phyloP scores from a whole-genome alignment of 2,797 vertebrate species.

The Pipistrellus pygmaeus region DNA sequence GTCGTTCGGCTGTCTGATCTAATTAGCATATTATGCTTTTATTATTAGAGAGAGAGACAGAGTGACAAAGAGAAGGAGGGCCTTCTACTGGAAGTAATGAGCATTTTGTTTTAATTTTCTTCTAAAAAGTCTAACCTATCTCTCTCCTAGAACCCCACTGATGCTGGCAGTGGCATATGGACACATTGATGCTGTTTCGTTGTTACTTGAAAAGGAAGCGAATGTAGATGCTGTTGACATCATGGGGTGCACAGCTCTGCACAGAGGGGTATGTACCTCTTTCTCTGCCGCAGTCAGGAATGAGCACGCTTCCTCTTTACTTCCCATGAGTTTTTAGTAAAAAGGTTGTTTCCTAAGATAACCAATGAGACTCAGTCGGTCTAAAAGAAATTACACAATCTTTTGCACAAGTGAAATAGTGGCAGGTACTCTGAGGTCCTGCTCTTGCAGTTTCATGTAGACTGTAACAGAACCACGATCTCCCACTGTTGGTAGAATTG shows the following conservation, averaged over 20 bases:
- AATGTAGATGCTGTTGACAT: conserved; percentile 92
- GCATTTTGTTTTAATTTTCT: not conserved
- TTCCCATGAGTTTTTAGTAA: not conserved
- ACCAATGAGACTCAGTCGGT: not conserved
- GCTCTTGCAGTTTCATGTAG: not conserved
- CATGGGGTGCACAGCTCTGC: conserved; percentile 95
- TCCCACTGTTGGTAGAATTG: not conserved
- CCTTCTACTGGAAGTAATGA: not conserved
- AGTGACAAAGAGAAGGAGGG: not conserved
- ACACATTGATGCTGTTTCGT: conserved; percentile 95
- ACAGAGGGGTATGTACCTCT: conserved; percentile 92
- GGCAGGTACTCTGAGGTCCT: not conserved
- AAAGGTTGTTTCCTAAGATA: not conserved
- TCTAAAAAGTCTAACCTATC: conserved; percentile 27
- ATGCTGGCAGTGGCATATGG: conserved; percentile 98
- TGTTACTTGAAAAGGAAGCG: conserved; percentile 97
- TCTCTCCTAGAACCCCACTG: conserved; percentile 92
- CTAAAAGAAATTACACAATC: conserved; percentile 53
- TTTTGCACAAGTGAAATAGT: conserved; percentile 33
- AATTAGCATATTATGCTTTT: too few species aligned
- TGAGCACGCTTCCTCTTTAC: not conserved
- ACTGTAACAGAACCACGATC: not conserved
- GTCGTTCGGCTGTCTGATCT: too few species aligned
- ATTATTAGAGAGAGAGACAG: not conserved
- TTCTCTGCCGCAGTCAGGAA: conserved; percentile 32